These are phyloP conservation scores for Lemur catta DNA, from an alignment of 2,797 vertebrate species.

Conservation along the genomic window DNA sequence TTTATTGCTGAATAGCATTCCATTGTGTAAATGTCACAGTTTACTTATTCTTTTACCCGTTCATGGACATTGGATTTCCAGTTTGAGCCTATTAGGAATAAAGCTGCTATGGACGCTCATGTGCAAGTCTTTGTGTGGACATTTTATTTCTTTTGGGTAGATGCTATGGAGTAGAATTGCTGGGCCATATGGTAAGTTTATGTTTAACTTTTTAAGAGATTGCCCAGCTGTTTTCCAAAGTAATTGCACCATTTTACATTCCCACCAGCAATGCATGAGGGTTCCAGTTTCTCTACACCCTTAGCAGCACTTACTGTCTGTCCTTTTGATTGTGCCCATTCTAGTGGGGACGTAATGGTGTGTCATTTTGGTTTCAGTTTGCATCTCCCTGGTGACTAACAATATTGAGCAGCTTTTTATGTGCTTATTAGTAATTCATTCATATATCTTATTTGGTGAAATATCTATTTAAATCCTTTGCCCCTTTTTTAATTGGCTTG, in stretches of 20 bases:
- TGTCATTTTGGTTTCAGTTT: not conserved
- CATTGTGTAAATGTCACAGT: not conserved
- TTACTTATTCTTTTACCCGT: not conserved
- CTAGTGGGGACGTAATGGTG: not conserved
- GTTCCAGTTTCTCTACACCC: not conserved
- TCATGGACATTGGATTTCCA: not conserved
- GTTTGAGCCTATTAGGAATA: not conserved
- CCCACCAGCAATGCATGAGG: not conserved
- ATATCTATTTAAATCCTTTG: not conserved
- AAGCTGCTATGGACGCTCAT: not conserved
- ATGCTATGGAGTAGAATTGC: not conserved
- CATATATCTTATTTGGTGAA: not conserved
- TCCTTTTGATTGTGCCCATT: not conserved
- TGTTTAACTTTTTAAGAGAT: not conserved
- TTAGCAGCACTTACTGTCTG: not conserved
- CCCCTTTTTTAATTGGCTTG: not conserved
- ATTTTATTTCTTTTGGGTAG: not conserved
- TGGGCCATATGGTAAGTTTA: not conserved
- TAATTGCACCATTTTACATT: not conserved
- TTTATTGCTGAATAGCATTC: not conserved
- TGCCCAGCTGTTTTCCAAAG: not conserved
- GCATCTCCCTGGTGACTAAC: not conserved
- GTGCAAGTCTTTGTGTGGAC: not conserved
- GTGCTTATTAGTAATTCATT: not conserved
- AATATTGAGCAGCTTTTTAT: not conserved